phyloP scores from a whole-genome alignment of 2,113 vertebrate species.

The Ageneiosus marmoratus region DNA sequence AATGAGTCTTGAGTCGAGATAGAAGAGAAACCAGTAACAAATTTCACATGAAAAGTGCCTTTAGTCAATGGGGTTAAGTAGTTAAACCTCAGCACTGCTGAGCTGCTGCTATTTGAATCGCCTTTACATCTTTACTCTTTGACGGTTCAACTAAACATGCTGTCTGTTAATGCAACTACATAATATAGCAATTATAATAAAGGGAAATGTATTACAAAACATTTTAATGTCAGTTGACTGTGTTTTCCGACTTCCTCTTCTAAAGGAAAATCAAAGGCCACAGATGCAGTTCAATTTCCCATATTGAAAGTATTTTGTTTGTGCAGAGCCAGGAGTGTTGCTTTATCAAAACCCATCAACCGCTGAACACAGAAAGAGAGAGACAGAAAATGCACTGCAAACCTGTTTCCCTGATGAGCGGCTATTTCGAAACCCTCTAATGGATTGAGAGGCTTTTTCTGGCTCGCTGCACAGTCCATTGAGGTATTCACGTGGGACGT shows the following conservation, averaged over 20 bases:
- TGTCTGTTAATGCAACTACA: not conserved
- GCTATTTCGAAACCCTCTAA: conserved; percentile 59
- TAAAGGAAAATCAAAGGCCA: not conserved
- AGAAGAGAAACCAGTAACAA: no score
- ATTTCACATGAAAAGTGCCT: no score
- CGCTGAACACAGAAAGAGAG: not conserved
- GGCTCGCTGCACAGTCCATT: conserved; percentile 53
- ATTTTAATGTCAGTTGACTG: not conserved
- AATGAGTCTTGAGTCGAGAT: no score
- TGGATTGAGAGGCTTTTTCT: conserved; percentile 45
- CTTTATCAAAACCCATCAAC: not conserved
- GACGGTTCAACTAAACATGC: not conserved
- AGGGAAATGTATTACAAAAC: not conserved
- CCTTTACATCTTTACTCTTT: not conserved
- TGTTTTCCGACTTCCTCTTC: conserved; percentile 1
- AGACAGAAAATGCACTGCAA: conserved; percentile 15
- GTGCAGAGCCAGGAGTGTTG: not conserved
- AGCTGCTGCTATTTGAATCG: not conserved
- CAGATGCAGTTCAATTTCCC: not conserved
- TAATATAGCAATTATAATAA: not conserved
- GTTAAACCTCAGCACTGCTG: not conserved
- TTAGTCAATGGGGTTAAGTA: not conserved
- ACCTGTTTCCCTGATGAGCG: conserved; percentile 39
- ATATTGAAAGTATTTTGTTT: not conserved
- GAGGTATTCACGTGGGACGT: conserved; percentile 50